phyloP scores from a whole-genome alignment of 2,888 invertebrate species.

The Stegana nigrithorax region DNA sequence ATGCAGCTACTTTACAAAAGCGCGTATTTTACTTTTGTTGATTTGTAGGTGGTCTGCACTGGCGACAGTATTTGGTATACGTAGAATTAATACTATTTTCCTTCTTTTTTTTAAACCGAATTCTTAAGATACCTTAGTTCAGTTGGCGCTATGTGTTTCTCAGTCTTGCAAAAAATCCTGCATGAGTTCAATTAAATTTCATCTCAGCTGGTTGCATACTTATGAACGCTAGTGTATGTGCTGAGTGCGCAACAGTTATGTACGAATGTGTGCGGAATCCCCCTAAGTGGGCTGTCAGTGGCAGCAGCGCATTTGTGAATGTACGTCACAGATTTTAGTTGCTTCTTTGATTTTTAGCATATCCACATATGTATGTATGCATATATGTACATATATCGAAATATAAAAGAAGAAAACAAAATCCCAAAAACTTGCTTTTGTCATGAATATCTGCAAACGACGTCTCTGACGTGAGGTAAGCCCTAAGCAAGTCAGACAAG shows the following conservation, averaged over 20 bases:
- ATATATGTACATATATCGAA: not conserved
- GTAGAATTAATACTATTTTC: too few species aligned
- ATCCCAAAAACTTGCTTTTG: not conserved
- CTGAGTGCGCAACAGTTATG: not conserved
- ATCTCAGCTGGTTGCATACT: too few species aligned
- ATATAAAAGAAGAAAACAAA: not conserved
- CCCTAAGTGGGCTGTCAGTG: not conserved
- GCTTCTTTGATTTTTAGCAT: not conserved
- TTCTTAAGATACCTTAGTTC: too few species aligned
- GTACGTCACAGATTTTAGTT: not conserved
- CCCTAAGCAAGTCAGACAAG: not conserved
- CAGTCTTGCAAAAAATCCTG: too few species aligned
- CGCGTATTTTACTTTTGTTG: too few species aligned
- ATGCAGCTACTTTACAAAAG: too few species aligned
- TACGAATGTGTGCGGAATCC: conserved; percentile 10
- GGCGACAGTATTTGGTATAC: too few species aligned
- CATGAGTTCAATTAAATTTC: too few species aligned
- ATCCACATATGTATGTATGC: not conserved
- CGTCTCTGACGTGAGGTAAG: not conserved
- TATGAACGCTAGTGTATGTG: not conserved
- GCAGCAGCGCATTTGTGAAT: too few species aligned
- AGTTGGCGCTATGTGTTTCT: too few species aligned
- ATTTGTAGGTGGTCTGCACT: too few species aligned
- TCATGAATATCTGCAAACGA: not conserved
- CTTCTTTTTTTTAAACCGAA: too few species aligned